phyloP scores from a whole-genome alignment of 1,140 invertebrate species.

The Anastrepha obliqua region DNA sequence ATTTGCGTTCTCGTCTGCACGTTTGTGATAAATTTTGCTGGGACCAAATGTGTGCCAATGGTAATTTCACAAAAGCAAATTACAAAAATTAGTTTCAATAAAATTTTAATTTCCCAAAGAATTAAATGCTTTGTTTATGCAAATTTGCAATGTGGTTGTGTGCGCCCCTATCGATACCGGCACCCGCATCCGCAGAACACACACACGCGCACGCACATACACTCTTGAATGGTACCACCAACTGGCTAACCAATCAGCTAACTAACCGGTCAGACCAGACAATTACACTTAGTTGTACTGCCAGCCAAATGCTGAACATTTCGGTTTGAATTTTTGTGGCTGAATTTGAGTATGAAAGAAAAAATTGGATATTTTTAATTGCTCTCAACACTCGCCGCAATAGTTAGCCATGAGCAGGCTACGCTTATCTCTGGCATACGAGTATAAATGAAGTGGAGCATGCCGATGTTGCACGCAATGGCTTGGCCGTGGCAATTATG shows the following conservation, averaged over 20 bases:
- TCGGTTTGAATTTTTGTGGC: neutral
- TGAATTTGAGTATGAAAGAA: neutral
- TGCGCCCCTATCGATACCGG: neutral
- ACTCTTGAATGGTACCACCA: neutral
- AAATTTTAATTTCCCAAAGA: neutral
- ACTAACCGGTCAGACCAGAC: neutral
- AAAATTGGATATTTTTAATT: neutral
- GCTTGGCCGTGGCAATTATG: neutral
- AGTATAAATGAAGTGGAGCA: neutral
- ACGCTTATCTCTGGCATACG: neutral
- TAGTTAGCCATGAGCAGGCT: neutral
- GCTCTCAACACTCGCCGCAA: neutral
- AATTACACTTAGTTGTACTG: neutral
- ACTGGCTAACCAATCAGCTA: neutral
- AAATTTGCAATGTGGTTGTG: neutral
- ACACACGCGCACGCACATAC: neutral
- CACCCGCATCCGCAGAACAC: neutral
- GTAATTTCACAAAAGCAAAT: neutral
- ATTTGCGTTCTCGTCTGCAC: no score
- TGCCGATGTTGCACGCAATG: neutral
- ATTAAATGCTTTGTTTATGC: neutral
- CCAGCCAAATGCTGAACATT: neutral
- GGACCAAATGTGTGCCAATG: neutral
- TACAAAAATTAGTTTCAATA: slow-evolving; percentile 2
- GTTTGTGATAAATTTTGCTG: no score